Evolutionary conservation across 2,888 invertebrate genomes (phyloP), one percentile per base, ranked within the genome.

Genomic region (Arge pagana): DNA sequence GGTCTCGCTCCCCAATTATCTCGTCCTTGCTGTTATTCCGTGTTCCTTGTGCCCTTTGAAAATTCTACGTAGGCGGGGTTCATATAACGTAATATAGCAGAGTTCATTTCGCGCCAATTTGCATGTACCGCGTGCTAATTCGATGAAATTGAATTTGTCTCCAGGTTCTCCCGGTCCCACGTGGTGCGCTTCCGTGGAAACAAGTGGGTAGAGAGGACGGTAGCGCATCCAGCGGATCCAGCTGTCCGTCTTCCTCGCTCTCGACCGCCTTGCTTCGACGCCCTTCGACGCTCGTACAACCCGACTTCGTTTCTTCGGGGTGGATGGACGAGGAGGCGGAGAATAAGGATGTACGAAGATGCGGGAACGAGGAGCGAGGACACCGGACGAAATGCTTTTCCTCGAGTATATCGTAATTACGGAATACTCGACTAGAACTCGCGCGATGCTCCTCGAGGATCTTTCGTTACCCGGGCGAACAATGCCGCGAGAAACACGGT

Each of bases 51-150:
- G 10, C 54, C 57, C 53, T 66, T 66, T 67, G 66, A 65, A 71
- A 74, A 74, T 72, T 73, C 65, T 68, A 67, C 67, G 65, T 70
- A 70, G 71, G 64, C 67, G 64, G n/a, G n/a, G 62, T 71, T 73
- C 72, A 74, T 71, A 71, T 71, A 72, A 74, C 72, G 68, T 70
- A 72, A 74, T 73, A 71, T 70, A 72, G 64, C 70, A 64, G 72
- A 72, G 72, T 73, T 73, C 71, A 72, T 74, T 74, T 70, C 68
- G 70, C 70, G 70, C 66, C 72, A 72, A 74, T 73, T 73, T 74
- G 71, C 74, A 74, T 74, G 69, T 71, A 68, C 72, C 70, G 64
- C 62, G 61, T 60, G 65, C 71, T 74, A 74, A 74, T 72, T 72
- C 62, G 62, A 60, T 57, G 54, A 64, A 72, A 74, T 72, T 72